These are phyloP conservation scores for Phymatocera aterrima DNA, from an alignment of 2,888 invertebrate species.

Conservation along the genomic window DNA sequence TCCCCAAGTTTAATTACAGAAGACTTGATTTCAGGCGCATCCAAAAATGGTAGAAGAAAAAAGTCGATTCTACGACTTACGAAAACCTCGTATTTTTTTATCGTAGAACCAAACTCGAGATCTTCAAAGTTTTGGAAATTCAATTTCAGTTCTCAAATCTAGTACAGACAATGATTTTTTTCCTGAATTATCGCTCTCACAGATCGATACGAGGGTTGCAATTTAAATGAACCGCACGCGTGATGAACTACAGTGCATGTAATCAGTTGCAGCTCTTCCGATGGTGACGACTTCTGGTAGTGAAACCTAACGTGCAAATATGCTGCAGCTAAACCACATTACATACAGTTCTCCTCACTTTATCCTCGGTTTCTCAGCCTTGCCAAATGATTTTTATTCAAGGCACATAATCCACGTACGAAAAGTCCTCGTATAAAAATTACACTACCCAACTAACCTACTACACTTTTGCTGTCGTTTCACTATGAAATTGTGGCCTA, in stretches of 20 bases:
- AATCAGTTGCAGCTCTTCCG: not conserved
- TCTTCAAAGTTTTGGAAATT: no score
- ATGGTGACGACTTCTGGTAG: not conserved
- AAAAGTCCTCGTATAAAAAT: conserved; percentile 20
- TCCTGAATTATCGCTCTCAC: not conserved
- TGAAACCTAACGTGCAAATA: conserved; percentile 9
- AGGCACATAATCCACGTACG: not conserved
- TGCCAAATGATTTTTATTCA: conserved; percentile 25
- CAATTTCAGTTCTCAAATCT: no score
- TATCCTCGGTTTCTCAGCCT: not conserved
- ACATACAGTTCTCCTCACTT: not conserved
- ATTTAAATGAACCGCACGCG: not conserved
- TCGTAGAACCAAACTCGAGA: no score
- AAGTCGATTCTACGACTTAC: not conserved
- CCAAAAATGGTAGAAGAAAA: not conserved
- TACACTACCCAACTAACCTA: conserved; percentile 18
- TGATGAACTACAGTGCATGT: not conserved
- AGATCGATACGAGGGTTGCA: not conserved
- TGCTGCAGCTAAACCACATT: conserved; percentile 8
- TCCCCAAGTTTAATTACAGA: not conserved
- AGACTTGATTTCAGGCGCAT: not conserved
- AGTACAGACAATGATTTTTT: no score
- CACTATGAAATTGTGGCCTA: not conserved
- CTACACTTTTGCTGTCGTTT: conserved; percentile 26
- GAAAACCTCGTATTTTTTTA: no score